Evolutionary conservation across 2,113 vertebrate species (phyloP), one percentile per base, ranked within the genome.

Genomic region (Melanotaenia duboulayi): DNA sequence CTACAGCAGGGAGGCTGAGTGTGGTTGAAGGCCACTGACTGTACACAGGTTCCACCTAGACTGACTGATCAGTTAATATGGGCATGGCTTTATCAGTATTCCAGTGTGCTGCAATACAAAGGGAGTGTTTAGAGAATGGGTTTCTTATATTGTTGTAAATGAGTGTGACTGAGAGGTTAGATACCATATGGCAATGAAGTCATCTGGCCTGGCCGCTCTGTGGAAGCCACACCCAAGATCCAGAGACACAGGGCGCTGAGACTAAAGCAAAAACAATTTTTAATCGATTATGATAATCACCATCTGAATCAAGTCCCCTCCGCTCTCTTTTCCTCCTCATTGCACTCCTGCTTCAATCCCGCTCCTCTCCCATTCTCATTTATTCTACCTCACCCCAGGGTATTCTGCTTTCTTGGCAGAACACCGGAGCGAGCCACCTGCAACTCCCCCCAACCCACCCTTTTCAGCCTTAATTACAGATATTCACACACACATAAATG

Each of bases 171-270:
- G 89, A 76, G 89, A 92, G 87, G 90, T 90, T 92, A 91, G 91
- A 92, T 90, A 93, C 88, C 91, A 92, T 91, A 92, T 92, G 92
- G 90, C 88, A 86, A 92, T 93, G 92, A 92, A 92, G 91, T 94
- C 91, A 92, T 93, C 88, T 87, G 90, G 89, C 88, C 87, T 84
- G 90, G 91, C 89, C 89, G 85, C 81, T 88, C 82, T 74, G 73
- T 90, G 82, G 77, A 86, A 91, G 84, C 87, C 89, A 89, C 93
- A 87, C 92, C 92, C 93, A 58, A 86, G 88, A 86, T 82, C 89
- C 77, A 56, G 81, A 93, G 86, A 86, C 91, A 81, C 63, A 60
- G 91, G 89, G 86, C 77, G 90, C 89, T 87, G 85, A 83, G 82
- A 80, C 88, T 61, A 83, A 90, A 78, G 82, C 75, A 56, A 90